Evolutionary conservation across 2,113 vertebrate species (phyloP).

Genomic region (Mustela lutreola): DNA sequence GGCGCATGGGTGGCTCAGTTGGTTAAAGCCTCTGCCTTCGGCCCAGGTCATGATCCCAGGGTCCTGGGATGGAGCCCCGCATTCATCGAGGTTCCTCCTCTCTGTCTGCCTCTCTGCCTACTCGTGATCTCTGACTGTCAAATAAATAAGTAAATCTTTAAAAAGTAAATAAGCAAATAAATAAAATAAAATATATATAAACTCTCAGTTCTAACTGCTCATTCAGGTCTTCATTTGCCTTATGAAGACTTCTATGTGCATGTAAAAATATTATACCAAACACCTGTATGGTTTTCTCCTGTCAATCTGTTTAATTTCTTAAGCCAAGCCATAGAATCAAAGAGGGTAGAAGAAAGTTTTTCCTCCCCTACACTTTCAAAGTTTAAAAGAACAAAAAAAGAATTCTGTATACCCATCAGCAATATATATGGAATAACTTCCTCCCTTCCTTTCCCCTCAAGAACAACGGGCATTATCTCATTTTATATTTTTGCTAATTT

Average conservation of each 20-base stretch:
- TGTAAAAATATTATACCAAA: background rate
- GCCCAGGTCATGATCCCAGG: no score
- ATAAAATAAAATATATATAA: background rate
- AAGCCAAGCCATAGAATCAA: background rate
- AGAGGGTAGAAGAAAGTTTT: background rate
- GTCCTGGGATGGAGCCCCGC: no score
- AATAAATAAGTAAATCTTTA: no score
- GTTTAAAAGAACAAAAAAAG: conserved; percentile 13
- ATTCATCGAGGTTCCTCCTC: no score
- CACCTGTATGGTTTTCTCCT: background rate
- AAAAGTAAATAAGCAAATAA: no score
- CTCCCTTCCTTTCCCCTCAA: background rate
- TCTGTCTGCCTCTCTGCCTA: no score
- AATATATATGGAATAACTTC: background rate
- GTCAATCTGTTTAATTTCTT: background rate
- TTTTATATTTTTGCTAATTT: conserved; percentile 3
- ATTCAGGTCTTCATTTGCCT: background rate
- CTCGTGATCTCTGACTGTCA: no score
- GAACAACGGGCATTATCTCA: background rate
- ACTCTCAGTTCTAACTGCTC: background rate
- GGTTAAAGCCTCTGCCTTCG: no score
- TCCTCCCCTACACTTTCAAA: background rate
- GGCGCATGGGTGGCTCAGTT: no score
- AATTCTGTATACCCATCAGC: background rate
- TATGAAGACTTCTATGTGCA: background rate